Evolutionary conservation across 1,140 invertebrate species (phyloP).

Genomic region (Galendromus occidentalis): DNA sequence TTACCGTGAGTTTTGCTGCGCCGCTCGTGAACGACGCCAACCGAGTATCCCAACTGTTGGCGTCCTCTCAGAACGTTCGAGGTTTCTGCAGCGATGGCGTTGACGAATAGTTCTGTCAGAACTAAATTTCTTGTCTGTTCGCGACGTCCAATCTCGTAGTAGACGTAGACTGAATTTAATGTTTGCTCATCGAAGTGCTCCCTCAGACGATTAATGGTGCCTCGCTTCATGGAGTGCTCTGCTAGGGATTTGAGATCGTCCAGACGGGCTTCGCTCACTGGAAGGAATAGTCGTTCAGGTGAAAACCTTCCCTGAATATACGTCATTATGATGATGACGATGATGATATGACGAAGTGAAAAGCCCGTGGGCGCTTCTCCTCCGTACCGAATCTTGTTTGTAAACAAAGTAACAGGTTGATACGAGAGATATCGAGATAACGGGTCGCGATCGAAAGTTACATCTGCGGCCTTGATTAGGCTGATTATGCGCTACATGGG

Average conservation of each 20-base stretch:
- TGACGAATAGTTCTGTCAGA: not conserved
- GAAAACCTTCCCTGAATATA: too few relatives aligned
- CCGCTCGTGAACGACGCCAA: not conserved
- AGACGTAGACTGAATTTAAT: not conserved
- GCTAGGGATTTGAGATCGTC: not conserved
- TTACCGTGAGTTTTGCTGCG: conserved; percentile 7
- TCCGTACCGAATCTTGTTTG: too few relatives aligned
- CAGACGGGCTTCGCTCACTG: not conserved
- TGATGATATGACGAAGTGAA: too few relatives aligned
- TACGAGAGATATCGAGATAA: too few relatives aligned
- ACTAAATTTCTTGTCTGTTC: not conserved
- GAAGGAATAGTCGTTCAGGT: too few relatives aligned
- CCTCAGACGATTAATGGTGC: not conserved
- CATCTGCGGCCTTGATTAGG: too few relatives aligned
- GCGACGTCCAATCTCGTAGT: not conserved
- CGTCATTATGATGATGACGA: too few relatives aligned
- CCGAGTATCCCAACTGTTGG: conserved; percentile 2
- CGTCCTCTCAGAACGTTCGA: not conserved
- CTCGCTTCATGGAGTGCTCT: conserved; percentile 3
- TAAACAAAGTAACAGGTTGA: too few relatives aligned
- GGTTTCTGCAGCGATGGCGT: not conserved
- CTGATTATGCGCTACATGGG: too few relatives aligned
- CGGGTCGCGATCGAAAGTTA: too few relatives aligned
- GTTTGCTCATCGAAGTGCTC: conserved; percentile 6
- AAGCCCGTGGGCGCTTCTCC: too few relatives aligned